These are phyloP conservation scores for Chiridota heheva DNA, from an alignment of 35 echinoderm and acorn worm species.

Conservation along the genomic window DNA sequence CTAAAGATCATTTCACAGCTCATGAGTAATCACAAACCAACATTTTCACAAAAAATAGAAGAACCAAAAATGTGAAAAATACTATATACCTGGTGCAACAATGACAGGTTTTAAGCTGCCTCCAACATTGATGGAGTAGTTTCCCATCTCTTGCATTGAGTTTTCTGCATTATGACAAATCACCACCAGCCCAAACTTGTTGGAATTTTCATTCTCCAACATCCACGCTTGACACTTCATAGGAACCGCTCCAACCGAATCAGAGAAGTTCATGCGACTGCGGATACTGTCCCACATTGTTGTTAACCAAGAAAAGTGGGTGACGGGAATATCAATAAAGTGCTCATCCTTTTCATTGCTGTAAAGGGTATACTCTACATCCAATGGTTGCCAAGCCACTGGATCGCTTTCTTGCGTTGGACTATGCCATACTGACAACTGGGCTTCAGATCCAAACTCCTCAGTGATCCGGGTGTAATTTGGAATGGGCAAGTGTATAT, in stretches of 20 bases:
- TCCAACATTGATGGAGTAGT: constrained; percentile 85
- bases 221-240: constrained; percentile 98
- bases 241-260: constrained; percentile 61
- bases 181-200: constrained; percentile 91
- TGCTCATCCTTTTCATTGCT: constrained; percentile 57
- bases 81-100: constrained; percentile 79
- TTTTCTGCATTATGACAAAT: constrained; percentile 86
- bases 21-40: neutral
- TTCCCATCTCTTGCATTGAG: constrained; percentile 86
- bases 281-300: constrained; percentile 74
- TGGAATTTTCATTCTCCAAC: constrained; percentile 74
- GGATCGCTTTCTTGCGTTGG: constrained; percentile 75
- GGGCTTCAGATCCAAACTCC: constrained; percentile 63
- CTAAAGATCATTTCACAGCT: neutral
- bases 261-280: constrained; percentile 46
- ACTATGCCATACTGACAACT: constrained; percentile 85
- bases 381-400: constrained; percentile 51
- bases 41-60: neutral
- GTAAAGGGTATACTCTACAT: constrained; percentile 40
- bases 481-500: constrained; percentile 74
- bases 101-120: constrained; percentile 90
- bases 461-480: constrained; percentile 73
- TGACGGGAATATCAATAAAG: constrained; percentile 59
- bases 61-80: neutral
- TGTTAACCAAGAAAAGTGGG: constrained; percentile 84